Evolutionary conservation across 2,113 vertebrate genomes (phyloP).

Genomic region (Clinocottus analis): DNA sequence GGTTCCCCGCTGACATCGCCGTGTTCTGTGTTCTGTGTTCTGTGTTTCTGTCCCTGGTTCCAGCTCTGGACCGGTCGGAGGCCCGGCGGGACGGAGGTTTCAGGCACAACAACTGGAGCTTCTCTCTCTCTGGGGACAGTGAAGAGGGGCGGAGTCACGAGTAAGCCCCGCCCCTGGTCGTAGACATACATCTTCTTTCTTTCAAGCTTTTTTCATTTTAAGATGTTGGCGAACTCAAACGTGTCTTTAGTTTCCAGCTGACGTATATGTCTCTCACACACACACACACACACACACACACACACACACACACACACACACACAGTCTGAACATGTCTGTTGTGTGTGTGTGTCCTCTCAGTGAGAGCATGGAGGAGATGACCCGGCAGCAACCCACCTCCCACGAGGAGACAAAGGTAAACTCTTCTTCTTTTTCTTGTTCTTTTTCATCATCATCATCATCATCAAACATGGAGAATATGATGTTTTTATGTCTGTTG

Average conservation of each 20-base stretch:
- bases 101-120: slow-evolving; percentile 95
- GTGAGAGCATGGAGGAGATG: slow-evolving; percentile 86
- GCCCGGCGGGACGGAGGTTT: slow-evolving; percentile 93
- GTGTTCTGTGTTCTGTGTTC: background rate
- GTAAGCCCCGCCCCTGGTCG: slow-evolving; percentile 84
- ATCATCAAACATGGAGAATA: background rate
- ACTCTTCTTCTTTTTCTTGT: background rate
- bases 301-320: too few relatives aligned
- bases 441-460: too few relatives aligned
- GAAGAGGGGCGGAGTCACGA: slow-evolving; percentile 92
- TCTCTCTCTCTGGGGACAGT: slow-evolving; percentile 89
- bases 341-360: slow-evolving; percentile 64
- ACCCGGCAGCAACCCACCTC: slow-evolving; percentile 73
- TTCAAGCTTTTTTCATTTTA: too few relatives aligned
- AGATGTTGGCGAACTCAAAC: too few relatives aligned
- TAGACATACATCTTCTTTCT: too few relatives aligned
- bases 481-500: too few relatives aligned
- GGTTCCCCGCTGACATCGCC: too few relatives aligned
- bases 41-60: slow-evolving; percentile 55
- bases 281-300: too few relatives aligned
- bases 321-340: background rate
- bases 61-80: slow-evolving; percentile 94
- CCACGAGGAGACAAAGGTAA: slow-evolving; percentile 88
- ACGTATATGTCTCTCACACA: too few relatives aligned
- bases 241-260: too few relatives aligned